A percentile compares a stretch with the other conserved stretches of the same genome.
Conservation (phyloP, 2,113 vertebrate species). For the Anser cygnoides region DNA sequence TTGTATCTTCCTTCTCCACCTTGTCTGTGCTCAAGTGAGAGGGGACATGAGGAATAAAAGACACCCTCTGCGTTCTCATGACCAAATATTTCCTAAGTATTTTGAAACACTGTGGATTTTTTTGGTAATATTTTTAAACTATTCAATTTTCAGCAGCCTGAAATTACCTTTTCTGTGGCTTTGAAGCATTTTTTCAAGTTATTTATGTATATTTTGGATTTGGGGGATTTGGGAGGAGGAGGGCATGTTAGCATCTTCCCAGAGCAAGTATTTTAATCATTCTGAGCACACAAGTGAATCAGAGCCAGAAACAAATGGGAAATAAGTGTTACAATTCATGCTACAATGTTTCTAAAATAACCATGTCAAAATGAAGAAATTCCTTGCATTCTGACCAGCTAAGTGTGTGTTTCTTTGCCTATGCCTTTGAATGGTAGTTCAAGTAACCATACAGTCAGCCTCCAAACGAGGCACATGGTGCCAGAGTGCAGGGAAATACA, state of each 20-base stretch:
- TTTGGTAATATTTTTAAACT: background rate
- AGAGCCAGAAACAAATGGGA: background rate
- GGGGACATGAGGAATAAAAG: background rate
- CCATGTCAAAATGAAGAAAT: background rate
- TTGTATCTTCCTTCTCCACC: background rate
- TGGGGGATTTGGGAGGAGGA: background rate
- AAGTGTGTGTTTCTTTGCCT: background rate
- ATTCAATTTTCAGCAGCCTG: background rate
- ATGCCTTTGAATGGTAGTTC: background rate
- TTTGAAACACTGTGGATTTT: background rate
- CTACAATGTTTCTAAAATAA: background rate
- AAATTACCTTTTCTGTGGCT: background rate
- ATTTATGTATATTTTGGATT: background rate
- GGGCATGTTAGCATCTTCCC: background rate
- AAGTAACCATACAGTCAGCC: background rate
- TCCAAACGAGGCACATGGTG: background rate
- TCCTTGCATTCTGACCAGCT: background rate
- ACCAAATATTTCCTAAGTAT: background rate
- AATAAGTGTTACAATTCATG: background rate
- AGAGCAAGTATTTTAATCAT: background rate
- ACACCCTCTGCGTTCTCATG: background rate
- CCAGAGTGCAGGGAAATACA: background rate
- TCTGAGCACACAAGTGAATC: background rate
- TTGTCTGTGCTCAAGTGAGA: background rate
- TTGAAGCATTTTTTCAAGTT: background rate